Evolutionary conservation across 2,888 invertebrate genomes (phyloP).

Genomic region (Ichneumon xanthorius): DNA sequence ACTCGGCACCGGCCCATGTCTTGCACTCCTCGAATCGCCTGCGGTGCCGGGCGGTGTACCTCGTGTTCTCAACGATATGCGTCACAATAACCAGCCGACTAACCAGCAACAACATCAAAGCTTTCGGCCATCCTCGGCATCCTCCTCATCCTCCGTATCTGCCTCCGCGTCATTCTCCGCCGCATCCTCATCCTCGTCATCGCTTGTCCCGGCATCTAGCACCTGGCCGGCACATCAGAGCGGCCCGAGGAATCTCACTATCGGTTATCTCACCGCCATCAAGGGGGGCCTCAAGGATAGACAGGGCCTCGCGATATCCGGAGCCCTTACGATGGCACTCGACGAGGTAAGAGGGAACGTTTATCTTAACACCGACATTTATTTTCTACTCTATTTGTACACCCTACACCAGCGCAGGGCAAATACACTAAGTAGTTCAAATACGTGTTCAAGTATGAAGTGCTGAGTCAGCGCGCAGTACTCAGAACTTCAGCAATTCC

Average conservation of each 20-base stretch:
- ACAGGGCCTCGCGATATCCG: constrained; percentile 95
- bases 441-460: no score
- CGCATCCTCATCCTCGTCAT: constrained; percentile 50
- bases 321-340: constrained; percentile 95
- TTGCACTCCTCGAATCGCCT: constrained; percentile 75
- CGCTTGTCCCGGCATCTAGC: constrained; percentile 46
- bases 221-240: constrained; percentile 57
- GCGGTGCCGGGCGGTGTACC: constrained; percentile 63
- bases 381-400: not conserved
- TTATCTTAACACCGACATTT: not conserved
- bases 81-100: constrained; percentile 39
- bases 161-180: constrained; percentile 37
- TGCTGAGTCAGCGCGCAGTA: no score
- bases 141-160: constrained; percentile 54
- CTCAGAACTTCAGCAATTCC: no score
- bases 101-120: constrained; percentile 47
- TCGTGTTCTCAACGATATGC: constrained; percentile 60
- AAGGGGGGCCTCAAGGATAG: constrained; percentile 91
- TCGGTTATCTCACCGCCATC: constrained; percentile 95
- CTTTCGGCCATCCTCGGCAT: constrained; percentile 47
- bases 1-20: constrained; percentile 84
- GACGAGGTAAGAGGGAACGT: constrained; percentile 88
- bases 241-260: constrained; percentile 87
- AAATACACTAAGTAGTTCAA: no score
- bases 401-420: no score